Evolutionary conservation across 2,888 invertebrate species (phyloP), one percentile per base, ranked within the genome.

Genomic region (Steinernema carpocapsae): DNA sequence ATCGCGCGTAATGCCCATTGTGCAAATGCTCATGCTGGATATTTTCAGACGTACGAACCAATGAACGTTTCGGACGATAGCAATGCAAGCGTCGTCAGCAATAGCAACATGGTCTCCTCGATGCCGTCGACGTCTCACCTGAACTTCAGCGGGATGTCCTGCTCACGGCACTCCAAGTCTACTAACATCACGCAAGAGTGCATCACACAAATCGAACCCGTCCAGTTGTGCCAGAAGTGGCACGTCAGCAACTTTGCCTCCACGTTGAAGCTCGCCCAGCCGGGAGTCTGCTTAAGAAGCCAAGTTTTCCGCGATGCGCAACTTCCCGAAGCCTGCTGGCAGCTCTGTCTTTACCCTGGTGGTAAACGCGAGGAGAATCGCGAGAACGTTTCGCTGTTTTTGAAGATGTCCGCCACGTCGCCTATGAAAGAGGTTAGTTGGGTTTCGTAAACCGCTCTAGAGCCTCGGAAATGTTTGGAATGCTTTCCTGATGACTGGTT

Each of bases 281-380:
- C 87, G 6, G 87, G 87, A 26, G 78, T 77, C 7, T 87, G 87
- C 72, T 74, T 87, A 73, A 74, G 87, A 48, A 87, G 87, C 76
- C 82, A 84, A n/a, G 84, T 83, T 2, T 85, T 86, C 76, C 77
- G 81, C 59, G 85, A 87, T 70, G 78, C 78, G 0, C 72, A 76
- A 0, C 79, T 84, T 52, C 83, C 86, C 7, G 86, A 87, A 52
- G 85, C 85, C 6, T 85, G 84, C 71, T 87, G 87, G 87, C 87
- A 87, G 72, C 73, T 87, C 19, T 87, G 86, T 70, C 77, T 87
- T 7, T 87, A 87, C 74, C 87, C 87, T 29, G 86, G 86, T 17
- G 87, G 87, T 7, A 87, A 87, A 71, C 80, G 87, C 6, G 86
- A 86, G 70, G 87, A 87, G 72, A 87, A 87, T 74, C 76, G 77